These are phyloP conservation scores for Dicerorhinus sumatrensis DNA, from an alignment of 2,113 vertebrate species.

Conservation along the genomic window DNA sequence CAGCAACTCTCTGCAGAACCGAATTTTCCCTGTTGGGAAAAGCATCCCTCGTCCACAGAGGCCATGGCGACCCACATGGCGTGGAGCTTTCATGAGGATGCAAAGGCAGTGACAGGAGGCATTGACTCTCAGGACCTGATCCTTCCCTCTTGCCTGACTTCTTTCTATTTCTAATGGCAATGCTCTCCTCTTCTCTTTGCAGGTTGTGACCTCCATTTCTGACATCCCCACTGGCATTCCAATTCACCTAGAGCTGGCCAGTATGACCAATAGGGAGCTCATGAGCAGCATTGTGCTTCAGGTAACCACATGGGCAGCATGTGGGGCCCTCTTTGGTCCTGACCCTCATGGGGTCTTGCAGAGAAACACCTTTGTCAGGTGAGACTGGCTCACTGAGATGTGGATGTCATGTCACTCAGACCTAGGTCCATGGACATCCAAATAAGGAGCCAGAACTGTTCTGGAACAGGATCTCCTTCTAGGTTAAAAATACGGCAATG, in stretches of 20 bases:
- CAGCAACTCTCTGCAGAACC: background rate
- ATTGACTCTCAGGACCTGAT: background rate
- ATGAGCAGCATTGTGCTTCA: slow-evolving; percentile 96
- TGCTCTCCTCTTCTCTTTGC: background rate
- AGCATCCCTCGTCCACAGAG: background rate
- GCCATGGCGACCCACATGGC: background rate
- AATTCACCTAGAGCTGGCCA: slow-evolving; percentile 97
- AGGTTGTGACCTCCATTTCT: slow-evolving; percentile 93
- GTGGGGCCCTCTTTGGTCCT: background rate
- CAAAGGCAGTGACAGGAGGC: background rate
- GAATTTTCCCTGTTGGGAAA: background rate
- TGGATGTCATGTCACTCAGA: background rate
- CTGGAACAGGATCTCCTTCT: background rate
- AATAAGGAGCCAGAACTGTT: background rate
- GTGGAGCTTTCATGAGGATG: background rate
- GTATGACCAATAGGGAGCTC: slow-evolving; percentile 96
- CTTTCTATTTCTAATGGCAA: background rate
- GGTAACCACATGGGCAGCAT: slow-evolving; percentile 87
- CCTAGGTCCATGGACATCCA: background rate
- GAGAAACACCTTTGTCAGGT: background rate
- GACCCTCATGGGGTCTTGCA: background rate
- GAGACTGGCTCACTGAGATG: background rate
- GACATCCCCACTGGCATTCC: slow-evolving; percentile 93
- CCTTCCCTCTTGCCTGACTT: background rate
- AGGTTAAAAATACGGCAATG: background rate